Evolutionary conservation across 1,140 invertebrate species (phyloP).

Genomic region (Scylla paramamosain): DNA sequence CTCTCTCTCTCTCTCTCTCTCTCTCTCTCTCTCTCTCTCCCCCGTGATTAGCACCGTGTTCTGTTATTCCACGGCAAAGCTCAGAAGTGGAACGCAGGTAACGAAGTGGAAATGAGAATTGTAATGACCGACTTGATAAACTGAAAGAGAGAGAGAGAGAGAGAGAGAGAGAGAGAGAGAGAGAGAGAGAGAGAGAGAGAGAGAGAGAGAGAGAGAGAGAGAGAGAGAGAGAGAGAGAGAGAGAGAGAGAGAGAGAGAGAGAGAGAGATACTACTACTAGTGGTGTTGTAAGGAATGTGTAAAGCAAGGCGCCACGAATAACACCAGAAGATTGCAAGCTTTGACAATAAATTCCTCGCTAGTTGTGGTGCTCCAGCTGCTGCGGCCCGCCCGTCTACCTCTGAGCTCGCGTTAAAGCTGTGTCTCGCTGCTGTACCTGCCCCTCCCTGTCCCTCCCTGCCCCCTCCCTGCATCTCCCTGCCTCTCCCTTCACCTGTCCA

Average conservation of each 20-base stretch:
- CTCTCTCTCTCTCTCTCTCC: too few relatives aligned
- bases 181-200: background rate
- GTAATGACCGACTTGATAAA: background rate
- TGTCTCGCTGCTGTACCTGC: too few relatives aligned
- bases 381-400: too few relatives aligned
- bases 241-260: background rate
- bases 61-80: background rate
- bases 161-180: background rate
- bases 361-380: too few relatives aligned
- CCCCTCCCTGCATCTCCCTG: too few relatives aligned
- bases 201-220: background rate
- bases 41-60: too few relatives aligned
- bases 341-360: too few relatives aligned
- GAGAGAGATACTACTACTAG: background rate
- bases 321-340: too few relatives aligned
- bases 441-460: too few relatives aligned
- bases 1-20: too few relatives aligned
- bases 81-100: background rate
- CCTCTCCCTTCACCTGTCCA: too few relatives aligned
- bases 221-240: background rate
- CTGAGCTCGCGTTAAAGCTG: too few relatives aligned
- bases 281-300: background rate
- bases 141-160: background rate
- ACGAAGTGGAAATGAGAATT: background rate
- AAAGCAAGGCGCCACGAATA: background rate